Evolutionary conservation across 2,797 vertebrate genomes (phyloP).

Genomic region (Gallinago solitaria): DNA sequence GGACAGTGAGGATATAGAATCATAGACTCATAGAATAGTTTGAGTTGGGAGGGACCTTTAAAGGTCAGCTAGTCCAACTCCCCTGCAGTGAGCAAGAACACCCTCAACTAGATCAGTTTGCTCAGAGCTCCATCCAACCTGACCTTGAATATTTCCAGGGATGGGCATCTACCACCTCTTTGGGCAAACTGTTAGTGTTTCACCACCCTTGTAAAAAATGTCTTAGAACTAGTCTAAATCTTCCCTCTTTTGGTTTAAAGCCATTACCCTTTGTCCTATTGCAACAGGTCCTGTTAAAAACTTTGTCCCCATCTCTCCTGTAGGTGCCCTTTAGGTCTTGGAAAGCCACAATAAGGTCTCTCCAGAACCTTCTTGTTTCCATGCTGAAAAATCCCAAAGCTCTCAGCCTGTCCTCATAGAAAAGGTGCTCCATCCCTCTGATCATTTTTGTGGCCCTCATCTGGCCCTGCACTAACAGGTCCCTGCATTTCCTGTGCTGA

Average conservation of each 20-base stretch:
- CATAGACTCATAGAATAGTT: background rate
- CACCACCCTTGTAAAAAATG: background rate
- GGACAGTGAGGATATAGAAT: background rate
- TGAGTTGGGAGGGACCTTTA: background rate
- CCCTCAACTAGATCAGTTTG: background rate
- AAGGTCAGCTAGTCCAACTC: background rate
- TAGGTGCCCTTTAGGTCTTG: background rate
- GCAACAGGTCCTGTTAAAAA: background rate
- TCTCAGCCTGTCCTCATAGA: background rate
- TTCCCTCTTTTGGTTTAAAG: too few relatives aligned
- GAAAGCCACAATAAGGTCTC: background rate
- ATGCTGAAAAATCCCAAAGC: background rate
- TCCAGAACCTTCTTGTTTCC: background rate
- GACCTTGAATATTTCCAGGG: background rate
- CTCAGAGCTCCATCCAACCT: background rate
- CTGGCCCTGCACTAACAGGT: too few relatives aligned
- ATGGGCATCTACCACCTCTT: background rate
- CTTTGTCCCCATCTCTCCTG: background rate
- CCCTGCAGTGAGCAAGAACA: background rate
- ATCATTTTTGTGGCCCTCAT: background rate
- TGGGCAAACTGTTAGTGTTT: background rate
- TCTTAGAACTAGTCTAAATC: too few relatives aligned
- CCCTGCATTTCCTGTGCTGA: too few relatives aligned
- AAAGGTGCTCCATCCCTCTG: background rate
- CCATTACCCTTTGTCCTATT: background rate